phyloP scores from a whole-genome alignment of 2,113 vertebrate genomes.

The Trematomus loennbergii region DNA sequence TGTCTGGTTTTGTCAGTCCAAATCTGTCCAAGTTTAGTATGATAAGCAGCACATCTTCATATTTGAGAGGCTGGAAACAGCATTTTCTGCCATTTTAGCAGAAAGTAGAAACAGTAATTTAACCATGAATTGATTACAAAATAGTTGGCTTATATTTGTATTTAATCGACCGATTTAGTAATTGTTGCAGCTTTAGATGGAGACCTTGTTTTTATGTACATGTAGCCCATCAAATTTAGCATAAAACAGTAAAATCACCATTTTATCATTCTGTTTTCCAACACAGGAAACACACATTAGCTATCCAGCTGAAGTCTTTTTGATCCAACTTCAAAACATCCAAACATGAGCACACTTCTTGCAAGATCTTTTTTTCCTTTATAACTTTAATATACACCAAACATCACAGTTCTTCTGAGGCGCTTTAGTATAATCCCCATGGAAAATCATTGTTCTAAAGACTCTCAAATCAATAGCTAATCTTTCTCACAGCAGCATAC shows the following conservation, averaged over 20 bases:
- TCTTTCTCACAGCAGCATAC: conserved; percentile 46
- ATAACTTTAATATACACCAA: neutral
- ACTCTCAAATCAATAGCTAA: conserved; percentile 53
- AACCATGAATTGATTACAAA: too few relatives aligned
- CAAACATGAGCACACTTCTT: neutral
- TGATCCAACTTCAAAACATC: neutral
- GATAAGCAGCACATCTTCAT: too few relatives aligned
- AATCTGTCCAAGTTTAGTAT: too few relatives aligned
- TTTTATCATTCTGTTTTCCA: neutral
- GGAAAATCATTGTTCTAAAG: conserved; percentile 46
- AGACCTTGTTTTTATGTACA: neutral
- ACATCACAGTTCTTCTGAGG: conserved; percentile 5
- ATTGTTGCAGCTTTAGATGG: neutral
- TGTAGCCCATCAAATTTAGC: neutral
- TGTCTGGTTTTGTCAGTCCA: too few relatives aligned
- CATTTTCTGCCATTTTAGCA: too few relatives aligned
- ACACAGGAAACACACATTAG: neutral
- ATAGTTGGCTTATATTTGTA: too few relatives aligned
- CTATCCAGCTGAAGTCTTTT: neutral
- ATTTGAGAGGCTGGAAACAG: too few relatives aligned
- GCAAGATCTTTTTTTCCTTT: too few relatives aligned
- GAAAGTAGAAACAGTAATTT: too few relatives aligned
- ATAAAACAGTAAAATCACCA: neutral
- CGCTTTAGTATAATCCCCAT: conserved; percentile 13
- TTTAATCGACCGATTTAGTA: too few relatives aligned